Evolutionary conservation across 2,888 invertebrate species (phyloP), one percentile per base, ranked within the genome.

Genomic region (Atherix ibis): DNA sequence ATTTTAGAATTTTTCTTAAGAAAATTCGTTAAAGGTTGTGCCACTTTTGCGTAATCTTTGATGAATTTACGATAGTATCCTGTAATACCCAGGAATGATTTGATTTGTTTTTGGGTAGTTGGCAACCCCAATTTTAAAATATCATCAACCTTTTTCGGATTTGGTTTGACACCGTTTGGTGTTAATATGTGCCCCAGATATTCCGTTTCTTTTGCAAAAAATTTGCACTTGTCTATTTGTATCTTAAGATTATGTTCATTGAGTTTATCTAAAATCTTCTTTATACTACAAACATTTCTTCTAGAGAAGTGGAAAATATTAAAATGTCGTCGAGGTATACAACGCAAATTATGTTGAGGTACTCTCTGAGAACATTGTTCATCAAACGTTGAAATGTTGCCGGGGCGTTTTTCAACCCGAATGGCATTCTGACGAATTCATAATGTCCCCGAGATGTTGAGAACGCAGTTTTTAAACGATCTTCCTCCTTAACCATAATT

Each of bases 301-400:
- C 43, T 17, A 50, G 30, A 2, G 41, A 43, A 14, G 41, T 45
- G 3, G 33, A 39, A 28, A 44, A 48, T 16, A 50, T 42, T 6
- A 54, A 40, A 2, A 47, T 45, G 29, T 51, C 49, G 25, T 52
- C 51, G 10, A 36, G 18, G 18, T 36, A 40, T 8, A 37, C 34
- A 4, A 31, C 18, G 12, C 32, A 32, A 8, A 31, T 28, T 31
- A 18, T 22, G 13, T 35, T 31, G 10, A 35, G 12, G 9, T 18
- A 35, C 2, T 18, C 22, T 13, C 27, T 25, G 15, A 37, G 15
- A 4, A 41, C 32, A 15, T 19, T 9, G 18, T 39, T 39, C 40
- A 48, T 48, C 10, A 46, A 14, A 4, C 45, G 28, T 33, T 49
- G 46, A 12, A 51, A 50, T 0, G 45, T 47, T 1, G 47, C 41